Evolutionary conservation across 2,888 invertebrate genomes (phyloP).

Genomic region (Cartodere bifasciata): DNA sequence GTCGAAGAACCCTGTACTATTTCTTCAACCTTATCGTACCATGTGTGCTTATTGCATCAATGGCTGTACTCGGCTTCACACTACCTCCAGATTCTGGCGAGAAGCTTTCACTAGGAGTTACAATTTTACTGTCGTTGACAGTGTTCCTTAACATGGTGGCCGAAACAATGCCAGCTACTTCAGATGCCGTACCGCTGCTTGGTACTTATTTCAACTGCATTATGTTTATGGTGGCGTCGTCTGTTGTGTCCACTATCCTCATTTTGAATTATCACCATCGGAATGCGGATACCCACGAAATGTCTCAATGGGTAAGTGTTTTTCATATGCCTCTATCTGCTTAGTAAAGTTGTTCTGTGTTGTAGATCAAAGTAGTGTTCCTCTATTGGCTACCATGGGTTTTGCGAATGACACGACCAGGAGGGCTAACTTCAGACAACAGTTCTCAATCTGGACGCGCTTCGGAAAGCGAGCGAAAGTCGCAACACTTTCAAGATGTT

Average conservation of each 20-base stretch:
- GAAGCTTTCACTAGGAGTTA: constrained; percentile 78
- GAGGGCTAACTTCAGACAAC: constrained; percentile 20
- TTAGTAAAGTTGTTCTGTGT: constrained; percentile 12
- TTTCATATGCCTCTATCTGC: constrained; percentile 1
- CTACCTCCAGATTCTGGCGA: constrained; percentile 98
- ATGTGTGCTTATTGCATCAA: constrained; percentile 95
- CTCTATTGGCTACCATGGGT: constrained; percentile 96
- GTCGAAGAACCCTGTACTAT: constrained; percentile 94
- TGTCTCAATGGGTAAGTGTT: constrained; percentile 86
- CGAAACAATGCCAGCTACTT: constrained; percentile 96
- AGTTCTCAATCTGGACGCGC: constrained; percentile 41
- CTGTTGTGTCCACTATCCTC: constrained; percentile 94
- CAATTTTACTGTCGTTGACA: constrained; percentile 92
- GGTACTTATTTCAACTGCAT: constrained; percentile 98
- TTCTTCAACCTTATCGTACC: constrained; percentile 99
- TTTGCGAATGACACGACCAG: constrained; percentile 80
- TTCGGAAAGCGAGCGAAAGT: constrained; percentile 32
- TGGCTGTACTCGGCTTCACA: constrained; percentile 96
- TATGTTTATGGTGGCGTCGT: constrained; percentile 99
- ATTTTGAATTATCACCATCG: constrained; percentile 97
- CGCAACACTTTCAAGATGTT: constrained; percentile 34
- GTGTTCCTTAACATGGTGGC: constrained; percentile 98
- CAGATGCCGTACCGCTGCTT: constrained; percentile 81
- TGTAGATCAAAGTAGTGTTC: constrained; percentile 79
- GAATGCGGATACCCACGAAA: constrained; percentile 91